A percentile compares a stretch with the other conserved stretches of the same genome.
Conservation (phyloP, 2,888 invertebrate genomes). For the Fragum whitleyi region DNA sequence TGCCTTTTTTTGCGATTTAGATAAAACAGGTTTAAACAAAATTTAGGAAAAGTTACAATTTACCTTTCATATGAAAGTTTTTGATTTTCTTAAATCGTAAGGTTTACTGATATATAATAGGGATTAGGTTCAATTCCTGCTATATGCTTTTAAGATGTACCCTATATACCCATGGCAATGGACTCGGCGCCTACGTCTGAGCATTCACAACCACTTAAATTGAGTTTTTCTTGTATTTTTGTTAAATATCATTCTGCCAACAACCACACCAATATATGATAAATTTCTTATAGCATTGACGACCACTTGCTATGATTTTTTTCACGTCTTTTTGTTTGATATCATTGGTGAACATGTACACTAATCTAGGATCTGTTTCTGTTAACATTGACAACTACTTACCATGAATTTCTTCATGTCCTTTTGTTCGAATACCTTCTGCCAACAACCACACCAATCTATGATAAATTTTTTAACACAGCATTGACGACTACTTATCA, state of each 20-base stretch:
- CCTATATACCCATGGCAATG: no score
- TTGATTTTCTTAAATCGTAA: no score
- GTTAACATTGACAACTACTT: not conserved
- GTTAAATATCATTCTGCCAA: slow-evolving; percentile 97
- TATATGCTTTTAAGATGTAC: no score
- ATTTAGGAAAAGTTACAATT: no score
- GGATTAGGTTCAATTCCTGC: no score
- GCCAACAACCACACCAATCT: slow-evolving; percentile 99
- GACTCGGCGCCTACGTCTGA: no score
- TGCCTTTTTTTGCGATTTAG: no score
- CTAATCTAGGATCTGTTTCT: not conserved
- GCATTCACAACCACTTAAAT: no score
- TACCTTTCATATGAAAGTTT: no score
- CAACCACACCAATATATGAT: slow-evolving; percentile 99
- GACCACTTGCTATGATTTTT: slow-evolving; percentile 96
- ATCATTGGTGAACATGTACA: slow-evolving; percentile 89
- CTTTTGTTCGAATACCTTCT: slow-evolving; percentile 93
- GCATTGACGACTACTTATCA: slow-evolving; percentile 93
- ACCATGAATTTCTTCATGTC: not conserved
- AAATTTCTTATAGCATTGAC: slow-evolving; percentile 98
- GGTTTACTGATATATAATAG: no score
- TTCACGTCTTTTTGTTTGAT: no score
- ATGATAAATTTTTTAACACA: slow-evolving; percentile 99
- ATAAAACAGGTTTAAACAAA: no score
- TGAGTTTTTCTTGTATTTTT: not conserved